Base-by-base conservation (phyloP, 1,140 invertebrate species). In the Hypothenemus hampei region DNA sequence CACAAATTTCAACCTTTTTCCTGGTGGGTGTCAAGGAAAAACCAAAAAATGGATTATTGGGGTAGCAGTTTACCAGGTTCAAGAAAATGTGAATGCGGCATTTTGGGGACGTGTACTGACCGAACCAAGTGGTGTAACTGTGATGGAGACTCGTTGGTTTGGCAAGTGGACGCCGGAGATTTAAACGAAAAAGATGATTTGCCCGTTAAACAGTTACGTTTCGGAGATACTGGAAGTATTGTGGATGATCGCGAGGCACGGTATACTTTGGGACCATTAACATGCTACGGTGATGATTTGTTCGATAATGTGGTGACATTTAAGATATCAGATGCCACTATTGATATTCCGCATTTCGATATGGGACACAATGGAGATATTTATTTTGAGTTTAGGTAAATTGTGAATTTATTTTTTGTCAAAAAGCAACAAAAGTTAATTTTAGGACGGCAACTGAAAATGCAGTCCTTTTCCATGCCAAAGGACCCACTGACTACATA, bases 21-120 rank as follows among this genome's bases (percentile, higher is more conserved):
- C 1, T 95, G 91, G 91, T 95, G 92, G 92, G 86, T 95, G 24
- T 91, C 90, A 0, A 78, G 90, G 44, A 76, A 85, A 46, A 94
- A 94, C 68, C 89, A 93, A 69, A 85, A 85, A 59, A 97, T 97
- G 93, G 91, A 96, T 74, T 96, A 97, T 71, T 98, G 95, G 95
- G 94, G 93, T 10, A 93, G 93, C 10, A 88, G 91, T 13, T 75
- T 93, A 41, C 90, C 91, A 0, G 94, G 93, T 10, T 89, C 89
- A 0, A 77, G 88, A 6, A 97, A 96, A 78, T 98, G 95, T 71
- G 82, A 87, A 64, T 98, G 95, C 74, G 95, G 95, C 18, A 78
- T 98, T 36, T 75, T 85, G 44, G 91, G 90, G 21, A 83, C 80
- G 58, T 96, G 92, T 69, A 69, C 79, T 26, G 83, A 91, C 71